These are phyloP conservation scores for Actinernus sp. DNA, from an alignment of 92 coral and sea anemone species.

Conservation along the genomic window DNA sequence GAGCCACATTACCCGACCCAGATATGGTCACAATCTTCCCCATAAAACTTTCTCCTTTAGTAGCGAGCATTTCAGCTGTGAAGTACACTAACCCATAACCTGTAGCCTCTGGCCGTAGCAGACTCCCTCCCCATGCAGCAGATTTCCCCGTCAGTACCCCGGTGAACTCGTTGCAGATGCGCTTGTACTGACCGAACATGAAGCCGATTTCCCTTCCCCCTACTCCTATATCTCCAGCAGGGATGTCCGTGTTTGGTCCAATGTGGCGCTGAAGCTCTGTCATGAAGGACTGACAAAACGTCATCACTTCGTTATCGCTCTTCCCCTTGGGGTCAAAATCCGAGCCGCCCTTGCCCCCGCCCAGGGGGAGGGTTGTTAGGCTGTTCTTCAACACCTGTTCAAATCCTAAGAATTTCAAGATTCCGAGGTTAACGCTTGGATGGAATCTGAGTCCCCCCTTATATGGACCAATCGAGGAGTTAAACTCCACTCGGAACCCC, in stretches of 20 bases:
- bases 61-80: slow-evolving; percentile 88
- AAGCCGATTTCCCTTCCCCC: slow-evolving; percentile 92
- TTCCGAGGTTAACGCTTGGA: slow-evolving; percentile 81
- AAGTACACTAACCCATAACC: slow-evolving; percentile 92
- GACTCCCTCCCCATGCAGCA: slow-evolving; percentile 80
- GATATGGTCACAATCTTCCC: slow-evolving; percentile 82
- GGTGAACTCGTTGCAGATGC: slow-evolving; percentile 86
- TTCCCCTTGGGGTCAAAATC: slow-evolving; percentile 91
- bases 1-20: slow-evolving; percentile 92
- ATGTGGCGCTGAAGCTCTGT: slow-evolving; percentile 90
- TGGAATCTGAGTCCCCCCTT: slow-evolving; percentile 90
- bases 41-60: slow-evolving; percentile 74
- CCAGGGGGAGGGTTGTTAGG: slow-evolving; percentile 86
- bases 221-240: slow-evolving; percentile 92
- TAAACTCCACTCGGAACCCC: slow-evolving; percentile 89
- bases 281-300: slow-evolving; percentile 93
- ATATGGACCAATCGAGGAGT: slow-evolving; percentile 89
- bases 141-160: slow-evolving; percentile 90
- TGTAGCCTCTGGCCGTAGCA: slow-evolving; percentile 90
- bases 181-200: slow-evolving; percentile 94
- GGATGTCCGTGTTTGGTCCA: slow-evolving; percentile 93
- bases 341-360: slow-evolving; percentile 93
- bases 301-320: slow-evolving; percentile 89
- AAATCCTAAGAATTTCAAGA: slow-evolving; percentile 86
- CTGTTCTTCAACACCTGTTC: slow-evolving; percentile 92